Conservation (phyloP, 1,140 invertebrate species). For the Drosophila santomea region DNA sequence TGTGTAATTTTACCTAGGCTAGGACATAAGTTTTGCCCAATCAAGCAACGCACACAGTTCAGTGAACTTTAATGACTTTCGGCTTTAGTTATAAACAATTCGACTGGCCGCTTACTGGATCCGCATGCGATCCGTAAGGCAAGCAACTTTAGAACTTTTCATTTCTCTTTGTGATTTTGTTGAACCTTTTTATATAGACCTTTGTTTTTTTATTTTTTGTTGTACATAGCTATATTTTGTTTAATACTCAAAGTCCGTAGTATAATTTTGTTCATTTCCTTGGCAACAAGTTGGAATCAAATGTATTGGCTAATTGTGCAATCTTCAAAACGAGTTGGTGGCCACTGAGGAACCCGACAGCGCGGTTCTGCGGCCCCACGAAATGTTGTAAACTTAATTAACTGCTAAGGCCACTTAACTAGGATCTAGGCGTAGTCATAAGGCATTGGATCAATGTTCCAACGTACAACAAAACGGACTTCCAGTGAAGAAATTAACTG, state of each 20-base stretch:
- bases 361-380: slow-evolving; percentile 26
- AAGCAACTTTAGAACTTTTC: slow-evolving; percentile 25
- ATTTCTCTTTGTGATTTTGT: slow-evolving; percentile 72
- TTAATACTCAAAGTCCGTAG: slow-evolving; percentile 77
- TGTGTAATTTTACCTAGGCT: slow-evolving; percentile 7
- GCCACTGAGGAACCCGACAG: slow-evolving; percentile 2
- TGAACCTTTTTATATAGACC: slow-evolving; percentile 49
- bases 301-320: slow-evolving; percentile 80
- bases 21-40: slow-evolving; percentile 3
- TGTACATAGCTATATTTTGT: slow-evolving; percentile 47
- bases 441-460: slow-evolving; percentile 33
- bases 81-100: slow-evolving; percentile 46
- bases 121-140: neutral
- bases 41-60: slow-evolving; percentile 23
- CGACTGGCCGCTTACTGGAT: slow-evolving; percentile 15
- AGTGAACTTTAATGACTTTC: slow-evolving; percentile 44
- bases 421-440: slow-evolving; percentile 50
- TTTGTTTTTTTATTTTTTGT: slow-evolving; percentile 58
- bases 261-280: slow-evolving; percentile 62
- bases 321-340: slow-evolving; percentile 64
- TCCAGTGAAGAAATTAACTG: slow-evolving; percentile 75
- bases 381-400: slow-evolving; percentile 75
- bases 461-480: slow-evolving; percentile 71
- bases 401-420: slow-evolving; percentile 63
- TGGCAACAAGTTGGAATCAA: slow-evolving; percentile 53